Evolutionary conservation across 2,888 invertebrate genomes (phyloP).

Genomic region (Meloe dianella): DNA sequence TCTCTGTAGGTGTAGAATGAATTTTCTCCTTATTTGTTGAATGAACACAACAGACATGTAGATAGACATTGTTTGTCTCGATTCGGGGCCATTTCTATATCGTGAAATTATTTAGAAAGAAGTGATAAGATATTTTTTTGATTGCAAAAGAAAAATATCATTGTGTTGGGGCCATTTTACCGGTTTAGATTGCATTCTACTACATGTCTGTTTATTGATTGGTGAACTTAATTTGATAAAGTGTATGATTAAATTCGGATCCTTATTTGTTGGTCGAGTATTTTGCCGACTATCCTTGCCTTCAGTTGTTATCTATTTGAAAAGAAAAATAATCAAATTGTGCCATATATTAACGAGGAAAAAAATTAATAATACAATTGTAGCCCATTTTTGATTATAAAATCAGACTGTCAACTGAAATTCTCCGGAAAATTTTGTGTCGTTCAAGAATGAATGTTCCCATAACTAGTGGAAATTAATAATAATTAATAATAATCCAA

Average conservation of each 20-base stretch:
- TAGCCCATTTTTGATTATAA: conserved; percentile 24
- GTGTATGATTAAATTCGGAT: conserved; percentile 54
- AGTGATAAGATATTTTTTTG: conserved; percentile 29
- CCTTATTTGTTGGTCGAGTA: conserved; percentile 31
- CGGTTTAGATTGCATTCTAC: conserved; percentile 42
- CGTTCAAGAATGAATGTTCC: conserved; percentile 33
- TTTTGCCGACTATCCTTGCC: conserved; percentile 56
- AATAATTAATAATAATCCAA: neutral
- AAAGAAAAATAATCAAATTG: conserved; percentile 39
- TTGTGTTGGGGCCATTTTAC: conserved; percentile 49
- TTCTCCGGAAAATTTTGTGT: neutral
- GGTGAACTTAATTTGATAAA: conserved; percentile 58
- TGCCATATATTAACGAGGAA: conserved; percentile 42
- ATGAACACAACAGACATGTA: conserved; percentile 53
- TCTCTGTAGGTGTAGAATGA: neutral
- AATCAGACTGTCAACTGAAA: conserved; percentile 12
- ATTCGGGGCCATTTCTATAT: conserved; percentile 41
- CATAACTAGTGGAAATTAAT: conserved; percentile 25
- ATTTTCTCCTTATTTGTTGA: conserved; percentile 60
- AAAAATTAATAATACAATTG: conserved; percentile 4
- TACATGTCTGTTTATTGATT: conserved; percentile 50
- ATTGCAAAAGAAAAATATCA: conserved; percentile 47
- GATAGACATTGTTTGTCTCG: conserved; percentile 40
- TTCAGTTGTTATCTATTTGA: conserved; percentile 40
- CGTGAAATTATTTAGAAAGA: conserved; percentile 25